Evolutionary conservation across 2,113 vertebrate genomes (phyloP), one percentile per base, ranked within the genome.

Genomic region (Microtus richardsoni): DNA sequence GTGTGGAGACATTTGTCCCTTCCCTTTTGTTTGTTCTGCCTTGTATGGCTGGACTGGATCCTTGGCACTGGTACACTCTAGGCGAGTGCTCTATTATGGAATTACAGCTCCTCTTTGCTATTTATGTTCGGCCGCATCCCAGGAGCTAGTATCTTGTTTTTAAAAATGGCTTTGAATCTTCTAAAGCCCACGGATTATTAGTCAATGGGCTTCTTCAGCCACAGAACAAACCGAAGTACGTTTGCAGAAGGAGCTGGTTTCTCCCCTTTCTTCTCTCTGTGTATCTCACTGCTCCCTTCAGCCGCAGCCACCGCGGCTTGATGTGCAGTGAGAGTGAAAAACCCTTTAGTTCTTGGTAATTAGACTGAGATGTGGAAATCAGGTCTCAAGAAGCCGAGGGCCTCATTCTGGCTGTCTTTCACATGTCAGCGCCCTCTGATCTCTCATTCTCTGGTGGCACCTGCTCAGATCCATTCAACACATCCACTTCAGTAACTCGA

Each of bases 401-500:
- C 47, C 71, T 87, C 90, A 92, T 73, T 33, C 71, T 92, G 77
- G 60, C 94, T 0, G 21, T 80, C 71, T 88, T 79, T 93, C 87
- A 84, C 94, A 92, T 95, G 90, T 97, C 89, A 93, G 16, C 2
- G 12, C 77, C 73, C 33, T 83, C 75, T 52, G 93, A 97, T 96
- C 78, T 84, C 94, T 92, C 90, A 96, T 96, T 97, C 94, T 71
- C 26, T 3, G 3, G 54, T 93, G 93, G 86, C 89, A 79, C 83
- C 83, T 30, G 64, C 85, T 94, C 91, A 95, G 93, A 98, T 96
- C 84, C 17, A 5, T 88, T 94, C 96, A 96, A 91, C 94, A 91
- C 93, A 91, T 91, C 92, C 96, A 93, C 93, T 95, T 95, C 93
- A 85, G 94, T 96, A 96, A 96, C 96, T 93, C 1, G 44, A 97